A percentile compares a stretch with the other conserved stretches of the same genome.
phyloP scores from a whole-genome alignment of 2,113 vertebrate species.

The Phyllostomus discolor region DNA sequence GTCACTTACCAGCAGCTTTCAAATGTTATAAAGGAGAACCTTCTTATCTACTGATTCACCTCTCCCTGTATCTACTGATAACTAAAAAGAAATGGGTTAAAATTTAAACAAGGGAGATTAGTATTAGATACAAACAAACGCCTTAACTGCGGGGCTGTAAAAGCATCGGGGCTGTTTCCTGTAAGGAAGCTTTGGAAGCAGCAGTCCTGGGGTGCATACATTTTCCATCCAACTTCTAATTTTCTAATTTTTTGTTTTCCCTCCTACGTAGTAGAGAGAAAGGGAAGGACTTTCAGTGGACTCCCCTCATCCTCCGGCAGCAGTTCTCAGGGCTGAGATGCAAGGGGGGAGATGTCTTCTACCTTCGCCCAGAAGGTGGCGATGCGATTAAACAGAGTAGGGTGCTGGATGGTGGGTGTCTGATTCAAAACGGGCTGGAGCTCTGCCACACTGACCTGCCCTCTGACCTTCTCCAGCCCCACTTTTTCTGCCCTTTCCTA shows the following conservation, averaged over 20 bases:
- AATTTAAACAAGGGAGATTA: slow-evolving; percentile 27
- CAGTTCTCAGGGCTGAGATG: not conserved
- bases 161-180: not conserved
- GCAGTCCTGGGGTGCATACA: not conserved
- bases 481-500: not conserved
- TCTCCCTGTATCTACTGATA: not conserved
- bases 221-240: not conserved
- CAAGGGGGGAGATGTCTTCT: not conserved
- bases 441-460: not conserved
- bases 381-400: not conserved
- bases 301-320: not conserved
- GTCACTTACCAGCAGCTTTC: not conserved
- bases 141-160: not conserved
- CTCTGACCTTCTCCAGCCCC: not conserved
- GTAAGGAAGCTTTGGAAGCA: not conserved
- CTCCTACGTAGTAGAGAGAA: not conserved
- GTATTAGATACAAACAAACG: not conserved
- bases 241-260: not conserved
- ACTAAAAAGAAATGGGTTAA: slow-evolving; percentile 19
- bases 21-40: not conserved
- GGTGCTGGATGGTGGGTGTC: too few species aligned
- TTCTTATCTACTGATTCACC: not conserved
- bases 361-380: not conserved
- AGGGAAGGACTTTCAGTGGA: not conserved
- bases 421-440: not conserved